Evolutionary conservation across 2,888 invertebrate genomes (phyloP), one percentile per base, ranked within the genome.

Genomic region (Noctua fimbriata): DNA sequence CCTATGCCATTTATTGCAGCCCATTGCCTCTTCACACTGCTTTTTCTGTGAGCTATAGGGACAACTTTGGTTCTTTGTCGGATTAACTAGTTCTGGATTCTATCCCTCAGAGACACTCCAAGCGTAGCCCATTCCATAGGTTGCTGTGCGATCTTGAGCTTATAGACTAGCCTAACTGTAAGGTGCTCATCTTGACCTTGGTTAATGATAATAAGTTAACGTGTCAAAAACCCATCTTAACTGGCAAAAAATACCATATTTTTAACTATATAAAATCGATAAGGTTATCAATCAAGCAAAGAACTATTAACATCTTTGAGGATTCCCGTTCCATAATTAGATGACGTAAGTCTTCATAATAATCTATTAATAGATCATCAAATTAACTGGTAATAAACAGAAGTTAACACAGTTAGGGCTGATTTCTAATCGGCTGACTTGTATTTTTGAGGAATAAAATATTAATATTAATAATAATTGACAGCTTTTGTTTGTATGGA

Each of bases 261-360:
- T 52, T 52, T 9, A 7, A 52, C 9, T 18, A 52, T n/a, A n/a
- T n/a, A n/a, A 36, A 7, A 36, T 65, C 21, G 63, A 41, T 21
- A 58, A 71, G n/a, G 58, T 32, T 73, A 67, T 47, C 67, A 32
- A 67, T 69, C 67, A 47, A n/a, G 36, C n/a, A n/a, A 36, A 67
- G 18, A 65, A 32, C 32, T 32, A 41, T 36, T 28, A 44, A 47
- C 36, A 28, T 60, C n/a, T 74, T 36, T 14, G n/a, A 36, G 47
- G 32, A 74, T 60, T 28, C 58, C 58, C 36, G 24, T 55, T 75
- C 16, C 14, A 5, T 47, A 58, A 72, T 7, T 16, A 58, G 58
- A n/a, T 74, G 47, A 72, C 63, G n/a, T 63, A 28, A 36, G n/a
- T n/a, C 10, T 36, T 73, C 36, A 60, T 10, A 60, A 32, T n/a